These are phyloP conservation scores for Spondyliosoma cantharus DNA, from an alignment of 2,797 vertebrate genomes.

Conservation along the genomic window DNA sequence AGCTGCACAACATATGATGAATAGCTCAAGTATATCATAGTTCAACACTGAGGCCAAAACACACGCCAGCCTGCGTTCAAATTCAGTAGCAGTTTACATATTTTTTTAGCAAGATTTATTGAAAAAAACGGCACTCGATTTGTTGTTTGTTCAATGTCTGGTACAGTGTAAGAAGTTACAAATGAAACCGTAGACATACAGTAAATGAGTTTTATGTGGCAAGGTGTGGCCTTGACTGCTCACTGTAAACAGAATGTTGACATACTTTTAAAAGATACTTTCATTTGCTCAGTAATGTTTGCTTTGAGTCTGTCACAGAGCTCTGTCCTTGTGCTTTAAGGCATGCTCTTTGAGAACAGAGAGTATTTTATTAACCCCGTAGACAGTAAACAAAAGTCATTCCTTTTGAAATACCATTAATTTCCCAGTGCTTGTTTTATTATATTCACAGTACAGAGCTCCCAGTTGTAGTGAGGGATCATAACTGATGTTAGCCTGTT, in stretches of 20 bases:
- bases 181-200: neutral
- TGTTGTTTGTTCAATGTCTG: neutral
- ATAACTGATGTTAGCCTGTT: too few relatives aligned
- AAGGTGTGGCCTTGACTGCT: neutral
- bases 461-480: neutral
- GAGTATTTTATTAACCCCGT: neutral
- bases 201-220: neutral
- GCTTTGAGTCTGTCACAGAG: neutral
- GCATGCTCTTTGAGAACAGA: neutral
- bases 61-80: conserved; percentile 13
- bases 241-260: neutral
- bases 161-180: neutral
- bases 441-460: neutral
- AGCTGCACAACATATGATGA: conserved; percentile 46
- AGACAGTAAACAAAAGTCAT: neutral
- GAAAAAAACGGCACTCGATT: neutral
- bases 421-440: conserved; percentile 5
- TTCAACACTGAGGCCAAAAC: conserved; percentile 12
- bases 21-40: conserved; percentile 12
- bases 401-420: neutral
- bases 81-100: neutral
- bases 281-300: neutral
- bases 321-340: neutral
- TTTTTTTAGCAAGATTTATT: neutral
- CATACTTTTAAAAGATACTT: neutral